phyloP scores from a whole-genome alignment of 2,888 invertebrate species.

The Brachypterus glaber region DNA sequence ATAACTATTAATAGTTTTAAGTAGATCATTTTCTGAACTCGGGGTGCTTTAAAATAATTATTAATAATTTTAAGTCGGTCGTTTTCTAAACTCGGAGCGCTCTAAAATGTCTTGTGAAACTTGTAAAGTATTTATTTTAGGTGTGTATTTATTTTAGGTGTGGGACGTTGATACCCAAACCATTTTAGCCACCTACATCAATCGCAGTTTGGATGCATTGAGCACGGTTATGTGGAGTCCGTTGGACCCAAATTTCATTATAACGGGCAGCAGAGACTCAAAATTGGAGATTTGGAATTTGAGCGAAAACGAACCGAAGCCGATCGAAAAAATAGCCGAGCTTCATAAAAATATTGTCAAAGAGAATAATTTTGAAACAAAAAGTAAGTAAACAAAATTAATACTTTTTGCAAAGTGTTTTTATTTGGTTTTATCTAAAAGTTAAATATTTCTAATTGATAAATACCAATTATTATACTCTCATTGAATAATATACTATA shows the following conservation, averaged over 20 bases:
- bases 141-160: slow-evolving; percentile 41
- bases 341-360: neutral
- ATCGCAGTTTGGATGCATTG: slow-evolving; percentile 47
- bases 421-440: no score
- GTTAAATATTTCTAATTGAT: no score
- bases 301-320: slow-evolving; percentile 41
- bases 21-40: no score
- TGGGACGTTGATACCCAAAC: slow-evolving; percentile 52
- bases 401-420: no score
- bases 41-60: neutral
- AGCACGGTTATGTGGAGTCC: slow-evolving; percentile 57
- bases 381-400: no score
- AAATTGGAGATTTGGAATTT: slow-evolving; percentile 57
- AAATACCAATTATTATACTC: no score
- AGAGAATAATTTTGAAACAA: no score
- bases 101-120: neutral
- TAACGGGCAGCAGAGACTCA: slow-evolving; percentile 60
- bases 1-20: no score
- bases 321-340: neutral
- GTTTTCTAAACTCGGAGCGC: neutral
- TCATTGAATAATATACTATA: no score
- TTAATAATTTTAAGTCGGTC: no score
- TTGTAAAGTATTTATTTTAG: slow-evolving; percentile 4
- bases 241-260: slow-evolving; percentile 47
- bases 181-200: slow-evolving; percentile 50